A percentile compares a stretch with the other conserved stretches of the same genome.
Evolutionary conservation across 1,140 invertebrate species (phyloP).

Genomic region (Drosophila dunni): DNA sequence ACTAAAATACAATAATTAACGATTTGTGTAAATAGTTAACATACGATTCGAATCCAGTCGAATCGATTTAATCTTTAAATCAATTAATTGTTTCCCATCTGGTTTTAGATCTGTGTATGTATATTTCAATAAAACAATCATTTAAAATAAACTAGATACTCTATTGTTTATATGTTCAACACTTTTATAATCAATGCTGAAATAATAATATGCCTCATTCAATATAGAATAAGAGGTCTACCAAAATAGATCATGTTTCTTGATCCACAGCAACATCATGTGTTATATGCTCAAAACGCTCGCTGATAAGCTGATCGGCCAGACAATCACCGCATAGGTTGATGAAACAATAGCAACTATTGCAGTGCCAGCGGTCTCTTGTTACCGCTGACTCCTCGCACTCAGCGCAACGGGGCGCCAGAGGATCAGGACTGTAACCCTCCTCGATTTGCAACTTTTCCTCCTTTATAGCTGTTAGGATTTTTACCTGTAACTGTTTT

Average conservation of each 20-base stretch:
- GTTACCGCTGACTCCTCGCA: constrained; percentile 89
- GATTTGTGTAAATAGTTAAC: constrained; percentile 35
- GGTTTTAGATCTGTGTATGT: no score
- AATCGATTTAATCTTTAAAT: constrained; percentile 14
- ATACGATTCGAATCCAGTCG: constrained; percentile 11
- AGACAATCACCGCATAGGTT: constrained; percentile 76
- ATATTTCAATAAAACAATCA: no score
- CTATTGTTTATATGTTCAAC: no score
- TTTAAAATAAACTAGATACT: no score
- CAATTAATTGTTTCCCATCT: constrained; percentile 23
- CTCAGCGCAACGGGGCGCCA: constrained; percentile 88
- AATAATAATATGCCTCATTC: no score
- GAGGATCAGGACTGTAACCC: constrained; percentile 82
- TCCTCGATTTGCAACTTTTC: constrained; percentile 67
- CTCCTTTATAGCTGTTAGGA: constrained; percentile 78
- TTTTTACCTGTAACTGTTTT: constrained; percentile 64
- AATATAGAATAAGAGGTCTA: no score
- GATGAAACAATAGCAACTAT: constrained; percentile 81
- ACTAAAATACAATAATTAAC: constrained; percentile 4
- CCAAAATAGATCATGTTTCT: constrained; percentile 32
- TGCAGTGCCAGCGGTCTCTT: constrained; percentile 90
- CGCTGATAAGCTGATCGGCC: constrained; percentile 61
- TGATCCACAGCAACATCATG: constrained; percentile 69
- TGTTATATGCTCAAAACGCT: constrained; percentile 65
- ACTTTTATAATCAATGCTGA: no score